A percentile compares a stretch with the other conserved stretches of the same genome.
phyloP scores from a whole-genome alignment of 2,888 invertebrate species.

The Coelopa pilipes region DNA sequence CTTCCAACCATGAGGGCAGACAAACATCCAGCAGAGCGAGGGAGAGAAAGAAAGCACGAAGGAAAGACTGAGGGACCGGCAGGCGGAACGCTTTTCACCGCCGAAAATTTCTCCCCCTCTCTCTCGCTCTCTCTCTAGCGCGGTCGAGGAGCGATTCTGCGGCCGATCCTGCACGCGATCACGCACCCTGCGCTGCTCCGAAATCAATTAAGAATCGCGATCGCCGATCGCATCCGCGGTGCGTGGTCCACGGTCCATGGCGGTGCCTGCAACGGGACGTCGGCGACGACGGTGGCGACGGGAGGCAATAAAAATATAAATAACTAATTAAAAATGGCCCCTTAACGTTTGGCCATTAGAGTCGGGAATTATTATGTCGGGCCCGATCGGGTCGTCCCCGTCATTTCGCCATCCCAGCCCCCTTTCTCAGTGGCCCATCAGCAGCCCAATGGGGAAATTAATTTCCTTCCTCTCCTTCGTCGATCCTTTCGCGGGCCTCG shows the following conservation, averaged over 20 bases:
- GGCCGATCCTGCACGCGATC: constrained; percentile 27
- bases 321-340: constrained; percentile 34
- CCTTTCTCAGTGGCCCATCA: not conserved
- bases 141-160: too few relatives aligned
- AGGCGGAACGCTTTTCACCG: not conserved
- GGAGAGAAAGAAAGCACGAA: too few relatives aligned
- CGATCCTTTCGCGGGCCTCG: too few relatives aligned
- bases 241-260: not conserved
- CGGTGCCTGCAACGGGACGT: not conserved
- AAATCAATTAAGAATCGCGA: constrained; percentile 35
- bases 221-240: not conserved
- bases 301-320: constrained; percentile 12
- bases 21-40: not conserved
- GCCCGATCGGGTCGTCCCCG: not conserved
- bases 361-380: constrained; percentile 25
- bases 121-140: not conserved
- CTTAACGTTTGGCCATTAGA: constrained; percentile 31
- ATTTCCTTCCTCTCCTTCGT: not conserved
- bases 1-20: constrained; percentile 5
- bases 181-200: constrained; percentile 18
- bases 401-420: not conserved
- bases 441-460: not conserved
- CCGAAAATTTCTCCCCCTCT: not conserved
- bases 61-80: not conserved
- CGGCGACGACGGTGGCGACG: too few relatives aligned